These are phyloP conservation scores for Callosobruchus maculatus DNA, from an alignment of 2,888 invertebrate genomes.

Conservation along the genomic window DNA sequence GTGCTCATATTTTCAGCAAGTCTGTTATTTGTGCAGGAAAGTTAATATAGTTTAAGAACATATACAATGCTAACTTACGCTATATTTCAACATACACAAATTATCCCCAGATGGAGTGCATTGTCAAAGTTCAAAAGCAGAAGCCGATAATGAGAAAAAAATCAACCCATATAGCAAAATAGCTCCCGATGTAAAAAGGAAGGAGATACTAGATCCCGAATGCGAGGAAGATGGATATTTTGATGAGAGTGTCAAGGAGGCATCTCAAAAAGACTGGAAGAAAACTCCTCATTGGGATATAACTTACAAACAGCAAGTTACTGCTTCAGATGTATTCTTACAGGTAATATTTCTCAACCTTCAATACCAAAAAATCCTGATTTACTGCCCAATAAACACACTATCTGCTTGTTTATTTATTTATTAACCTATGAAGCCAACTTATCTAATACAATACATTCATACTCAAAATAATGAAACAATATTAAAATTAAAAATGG, in stretches of 20 bases:
- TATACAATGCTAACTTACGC: no score
- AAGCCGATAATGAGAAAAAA: conserved; percentile 20
- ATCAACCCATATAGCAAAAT: conserved; percentile 42
- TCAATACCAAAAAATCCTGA: not conserved
- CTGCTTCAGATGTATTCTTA: conserved; percentile 81
- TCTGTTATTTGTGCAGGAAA: no score
- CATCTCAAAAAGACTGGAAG: conserved; percentile 49
- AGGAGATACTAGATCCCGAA: conserved; percentile 13
- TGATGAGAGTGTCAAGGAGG: conserved; percentile 50
- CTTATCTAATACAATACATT: no score
- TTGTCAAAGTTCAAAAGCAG: not conserved
- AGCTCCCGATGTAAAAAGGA: conserved; percentile 26
- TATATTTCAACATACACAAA: no score
- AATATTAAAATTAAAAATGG: no score
- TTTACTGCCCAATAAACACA: no score
- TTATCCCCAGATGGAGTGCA: not conserved
- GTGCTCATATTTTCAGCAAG: no score
- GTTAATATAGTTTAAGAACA: no score
- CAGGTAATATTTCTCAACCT: conserved; percentile 55
- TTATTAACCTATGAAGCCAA: no score
- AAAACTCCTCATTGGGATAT: conserved; percentile 73
- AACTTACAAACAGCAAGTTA: conserved; percentile 79
- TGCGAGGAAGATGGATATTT: conserved; percentile 25
- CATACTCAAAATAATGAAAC: no score
- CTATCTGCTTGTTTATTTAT: no score